phyloP scores from a whole-genome alignment of 2,888 invertebrate genomes.

The Zhuqinia jingwanae region DNA sequence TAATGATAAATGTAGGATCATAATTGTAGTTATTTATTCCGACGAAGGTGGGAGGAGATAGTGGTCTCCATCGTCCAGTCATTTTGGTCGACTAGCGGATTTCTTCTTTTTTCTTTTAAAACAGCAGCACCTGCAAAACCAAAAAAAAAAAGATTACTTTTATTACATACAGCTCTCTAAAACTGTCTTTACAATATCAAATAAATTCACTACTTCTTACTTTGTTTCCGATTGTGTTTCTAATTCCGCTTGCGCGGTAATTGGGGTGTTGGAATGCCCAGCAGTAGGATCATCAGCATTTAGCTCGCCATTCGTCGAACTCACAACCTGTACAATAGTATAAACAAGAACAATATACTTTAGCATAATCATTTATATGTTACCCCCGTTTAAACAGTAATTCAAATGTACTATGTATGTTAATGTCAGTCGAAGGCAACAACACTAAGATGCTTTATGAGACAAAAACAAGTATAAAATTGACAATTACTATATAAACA shows the following conservation, averaged over 20 bases:
- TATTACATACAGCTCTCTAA: too few relatives aligned
- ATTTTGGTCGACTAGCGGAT: slow-evolving; percentile 95
- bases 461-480: too few relatives aligned
- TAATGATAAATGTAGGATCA: slow-evolving; percentile 48
- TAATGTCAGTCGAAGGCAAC: not conserved
- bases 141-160: slow-evolving; percentile 79
- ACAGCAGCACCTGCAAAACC: slow-evolving; percentile 95
- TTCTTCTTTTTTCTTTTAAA: slow-evolving; percentile 99
- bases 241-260: slow-evolving; percentile 95
- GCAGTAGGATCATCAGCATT: slow-evolving; percentile 97
- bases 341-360: slow-evolving; percentile 4
- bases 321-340: slow-evolving; percentile 89
- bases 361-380: not conserved
- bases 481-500: too few relatives aligned
- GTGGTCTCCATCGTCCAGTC: slow-evolving; percentile 85
- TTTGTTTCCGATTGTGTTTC: slow-evolving; percentile 99
- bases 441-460: too few relatives aligned
- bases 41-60: slow-evolving; percentile 79
- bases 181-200: not conserved
- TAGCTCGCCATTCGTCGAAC: slow-evolving; percentile 97
- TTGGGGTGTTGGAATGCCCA: slow-evolving; percentile 98
- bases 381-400: not conserved
- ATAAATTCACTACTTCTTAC: slow-evolving; percentile 84
- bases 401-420: not conserved
- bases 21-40: slow-evolving; percentile 64